phyloP scores from a whole-genome alignment of 2,113 vertebrate species.

The Paradoxurus hermaphroditus region DNA sequence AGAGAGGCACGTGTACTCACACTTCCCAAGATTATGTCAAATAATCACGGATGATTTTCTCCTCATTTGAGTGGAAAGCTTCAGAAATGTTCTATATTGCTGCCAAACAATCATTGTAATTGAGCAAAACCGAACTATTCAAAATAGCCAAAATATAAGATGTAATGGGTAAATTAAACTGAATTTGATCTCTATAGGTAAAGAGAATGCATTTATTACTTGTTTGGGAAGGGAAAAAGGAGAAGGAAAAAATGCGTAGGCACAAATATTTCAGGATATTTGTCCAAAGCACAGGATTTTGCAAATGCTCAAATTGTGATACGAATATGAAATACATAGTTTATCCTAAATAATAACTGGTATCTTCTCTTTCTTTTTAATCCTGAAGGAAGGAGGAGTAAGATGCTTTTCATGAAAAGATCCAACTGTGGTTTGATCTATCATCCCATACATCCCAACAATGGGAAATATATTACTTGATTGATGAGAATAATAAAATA shows the following conservation, averaged over 20 bases:
- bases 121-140: background rate
- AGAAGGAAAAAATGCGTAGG: background rate
- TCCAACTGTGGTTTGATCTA: background rate
- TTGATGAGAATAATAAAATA: background rate
- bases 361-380: background rate
- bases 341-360: background rate
- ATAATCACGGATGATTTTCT: conserved; percentile 18
- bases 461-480: background rate
- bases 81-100: background rate
- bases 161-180: background rate
- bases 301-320: background rate
- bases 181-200: background rate
- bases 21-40: background rate
- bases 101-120: background rate
- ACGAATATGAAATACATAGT: background rate
- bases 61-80: conserved; percentile 40
- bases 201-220: background rate
- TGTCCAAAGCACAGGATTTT: background rate
- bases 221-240: background rate
- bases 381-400: background rate
- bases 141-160: conserved; percentile 49
- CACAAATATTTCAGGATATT: background rate
- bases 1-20: background rate
- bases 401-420: background rate
- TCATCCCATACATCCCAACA: background rate